Base-by-base conservation (phyloP, 2,797 vertebrate species). In the Propithecus perrieri region DNA sequence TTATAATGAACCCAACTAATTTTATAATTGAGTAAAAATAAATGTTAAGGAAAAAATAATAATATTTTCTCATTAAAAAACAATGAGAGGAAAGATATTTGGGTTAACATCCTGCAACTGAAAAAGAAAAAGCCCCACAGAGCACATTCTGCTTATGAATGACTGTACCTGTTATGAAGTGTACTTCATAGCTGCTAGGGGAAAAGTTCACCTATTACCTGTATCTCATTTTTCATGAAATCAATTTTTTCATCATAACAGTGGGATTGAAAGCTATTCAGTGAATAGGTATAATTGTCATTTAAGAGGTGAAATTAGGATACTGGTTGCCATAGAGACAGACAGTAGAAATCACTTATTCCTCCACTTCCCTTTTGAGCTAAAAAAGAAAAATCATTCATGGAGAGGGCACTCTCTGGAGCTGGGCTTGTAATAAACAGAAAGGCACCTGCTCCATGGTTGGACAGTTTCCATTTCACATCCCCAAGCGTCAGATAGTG, bases 281-380 rank as follows among this genome's bases (percentile, higher is more conserved):
- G 93, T 96, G 97, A 97, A 94, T 95, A 96, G 91, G 55, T 95
- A 75, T 97, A 97, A 94, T 97, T 98, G 94, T 80, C 91, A 89
- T 80, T 59, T 85, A 93, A 94, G 89, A 94, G 96, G 95, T 92
- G 93, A 97, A 94, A 96, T 97, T 97, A 97, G 95, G 89, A 93
- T 94, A 61, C 91, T 43, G 75, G 97, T 98, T 98, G 80, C 98
- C 91, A 98, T 98, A 96, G 97, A 98, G 89, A 97, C 96, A 96
- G 97, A 96, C 89, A 81, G 91, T 95, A 38, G 87, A 96, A 96
- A 97, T 95, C 96, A 93, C 89, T 89, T 92, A 94, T 81, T 97
- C 74, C 38, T 94, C 63, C 55, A 67, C 75, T 91, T 78, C 65
- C 26, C 65, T 94, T 87, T 94, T 84, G 81, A 91, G 57, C 65